These are phyloP conservation scores for Cryptocheilus praepositus DNA, from an alignment of 2,888 invertebrate genomes.

Conservation along the genomic window DNA sequence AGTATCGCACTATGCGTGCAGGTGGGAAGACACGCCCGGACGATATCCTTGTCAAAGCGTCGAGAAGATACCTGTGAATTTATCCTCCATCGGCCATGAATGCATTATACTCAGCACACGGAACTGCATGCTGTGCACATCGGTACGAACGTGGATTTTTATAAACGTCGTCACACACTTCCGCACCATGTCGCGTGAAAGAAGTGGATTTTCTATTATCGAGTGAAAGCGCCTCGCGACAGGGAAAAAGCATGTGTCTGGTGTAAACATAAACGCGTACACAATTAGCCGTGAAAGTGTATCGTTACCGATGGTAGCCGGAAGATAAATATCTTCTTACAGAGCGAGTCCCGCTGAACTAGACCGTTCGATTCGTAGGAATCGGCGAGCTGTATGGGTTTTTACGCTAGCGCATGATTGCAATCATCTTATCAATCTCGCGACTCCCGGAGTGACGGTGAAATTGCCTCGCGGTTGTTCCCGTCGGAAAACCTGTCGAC, in stretches of 20 bases:
- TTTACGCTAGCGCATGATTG: neutral
- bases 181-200: too few species aligned
- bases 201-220: neutral
- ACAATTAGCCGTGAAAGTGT: slow-evolving; percentile 49
- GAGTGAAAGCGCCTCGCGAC: neutral
- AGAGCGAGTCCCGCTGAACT: neutral
- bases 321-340: slow-evolving; percentile 11
- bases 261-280: neutral
- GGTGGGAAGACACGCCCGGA: too few species aligned
- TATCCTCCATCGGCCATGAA: too few species aligned
- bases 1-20: too few species aligned
- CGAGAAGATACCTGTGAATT: too few species aligned
- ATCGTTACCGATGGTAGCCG: slow-evolving; percentile 22
- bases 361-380: neutral
- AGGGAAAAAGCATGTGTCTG: neutral
- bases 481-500: slow-evolving; percentile 3
- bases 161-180: too few species aligned
- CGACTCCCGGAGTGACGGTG: slow-evolving; percentile 28
- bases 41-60: too few species aligned
- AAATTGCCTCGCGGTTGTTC: slow-evolving; percentile 26
- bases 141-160: too few species aligned
- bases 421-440: slow-evolving; percentile 46
- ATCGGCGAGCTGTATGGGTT: neutral
- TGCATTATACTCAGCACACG: too few species aligned
- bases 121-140: too few species aligned